Percentiles rank a stretch among this genome's conserved stretches.
phyloP scores from a whole-genome alignment of 2,797 vertebrate genomes.

The Balearica regulorum region DNA sequence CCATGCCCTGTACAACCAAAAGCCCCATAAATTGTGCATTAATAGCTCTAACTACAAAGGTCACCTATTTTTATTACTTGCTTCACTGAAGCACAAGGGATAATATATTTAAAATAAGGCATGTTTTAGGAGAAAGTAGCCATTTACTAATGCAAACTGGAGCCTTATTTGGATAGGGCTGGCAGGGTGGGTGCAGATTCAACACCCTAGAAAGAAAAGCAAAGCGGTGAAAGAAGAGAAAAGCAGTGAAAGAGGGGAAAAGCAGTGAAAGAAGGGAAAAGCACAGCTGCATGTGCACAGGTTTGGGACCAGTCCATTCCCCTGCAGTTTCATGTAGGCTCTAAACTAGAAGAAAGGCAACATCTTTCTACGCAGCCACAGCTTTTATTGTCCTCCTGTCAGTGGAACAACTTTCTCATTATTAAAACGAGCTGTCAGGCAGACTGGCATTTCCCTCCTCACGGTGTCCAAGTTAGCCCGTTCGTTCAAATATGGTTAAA shows the following conservation, averaged over 20 bases:
- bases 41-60: background rate
- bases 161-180: background rate
- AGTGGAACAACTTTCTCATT: constrained; percentile 59
- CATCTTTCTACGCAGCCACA: background rate
- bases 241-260: background rate
- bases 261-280: background rate
- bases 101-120: background rate
- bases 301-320: background rate
- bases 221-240: background rate
- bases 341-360: background rate
- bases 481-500: constrained; percentile 66
- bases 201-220: background rate
- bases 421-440: constrained; percentile 61
- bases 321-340: background rate
- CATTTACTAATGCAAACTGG: background rate
- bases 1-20: background rate
- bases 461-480: constrained; percentile 20
- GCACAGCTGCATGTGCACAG: background rate
- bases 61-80: background rate
- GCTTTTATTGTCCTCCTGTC: constrained; percentile 47
- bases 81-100: background rate
- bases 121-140: background rate
- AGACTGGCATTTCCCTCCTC: constrained; percentile 58
- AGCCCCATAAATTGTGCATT: background rate
- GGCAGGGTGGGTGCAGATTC: background rate